Percentiles rank a stretch among this genome's conserved stretches.
These are phyloP conservation scores for Metridium senile DNA, from an alignment of 92 coral and sea anemone species.

Conservation along the genomic window DNA sequence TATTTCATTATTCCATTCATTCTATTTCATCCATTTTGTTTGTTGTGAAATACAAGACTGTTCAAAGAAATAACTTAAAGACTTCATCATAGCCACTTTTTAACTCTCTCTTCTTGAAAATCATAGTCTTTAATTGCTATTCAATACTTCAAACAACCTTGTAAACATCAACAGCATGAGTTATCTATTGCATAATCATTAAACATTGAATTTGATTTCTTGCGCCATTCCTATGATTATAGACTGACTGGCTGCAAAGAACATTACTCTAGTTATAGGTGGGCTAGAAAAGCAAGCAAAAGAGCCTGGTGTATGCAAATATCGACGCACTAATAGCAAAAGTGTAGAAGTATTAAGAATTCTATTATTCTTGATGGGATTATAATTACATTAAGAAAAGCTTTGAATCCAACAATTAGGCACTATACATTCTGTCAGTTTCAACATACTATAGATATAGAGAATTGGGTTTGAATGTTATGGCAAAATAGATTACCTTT, in stretches of 20 bases:
- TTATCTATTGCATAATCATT: neutral
- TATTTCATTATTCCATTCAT: neutral
- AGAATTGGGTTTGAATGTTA: no score
- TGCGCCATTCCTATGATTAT: no score
- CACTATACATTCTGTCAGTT: no score
- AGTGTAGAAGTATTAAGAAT: neutral
- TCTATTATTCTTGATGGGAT: neutral
- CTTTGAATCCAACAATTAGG: constrained; percentile 4
- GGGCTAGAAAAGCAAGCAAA: constrained; percentile 31
- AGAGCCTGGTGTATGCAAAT: constrained; percentile 26
- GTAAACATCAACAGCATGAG: neutral
- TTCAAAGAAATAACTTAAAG: neutral
- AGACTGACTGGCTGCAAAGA: constrained; percentile 1
- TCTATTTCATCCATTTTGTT: no score
- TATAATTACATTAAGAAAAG: neutral
- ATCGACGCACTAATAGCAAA: constrained; percentile 9
- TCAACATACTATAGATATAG: no score
- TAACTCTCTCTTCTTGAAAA: no score
- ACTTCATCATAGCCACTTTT: no score
- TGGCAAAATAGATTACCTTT: no score
- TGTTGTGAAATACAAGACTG: neutral
- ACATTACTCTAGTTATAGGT: neutral
- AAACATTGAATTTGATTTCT: no score
- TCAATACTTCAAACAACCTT: neutral
- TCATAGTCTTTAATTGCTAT: no score